Evolutionary conservation across 2,888 invertebrate genomes (phyloP).

Genomic region (Nasonovia ribisnigri): DNA sequence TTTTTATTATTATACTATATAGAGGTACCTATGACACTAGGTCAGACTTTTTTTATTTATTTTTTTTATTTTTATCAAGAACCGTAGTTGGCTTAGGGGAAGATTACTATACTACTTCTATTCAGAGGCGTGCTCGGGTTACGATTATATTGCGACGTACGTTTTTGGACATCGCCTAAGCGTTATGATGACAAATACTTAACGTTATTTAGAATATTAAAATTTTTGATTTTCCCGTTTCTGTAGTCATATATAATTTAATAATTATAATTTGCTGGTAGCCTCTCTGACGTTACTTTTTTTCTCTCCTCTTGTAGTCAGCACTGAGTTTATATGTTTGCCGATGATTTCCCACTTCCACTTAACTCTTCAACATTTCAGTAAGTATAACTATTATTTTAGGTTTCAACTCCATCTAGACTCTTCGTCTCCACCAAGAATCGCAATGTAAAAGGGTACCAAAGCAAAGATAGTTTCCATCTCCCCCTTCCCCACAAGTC

Average conservation of each 20-base stretch:
- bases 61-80: too few species aligned
- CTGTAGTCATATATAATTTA: neutral
- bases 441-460: neutral
- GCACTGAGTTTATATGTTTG: neutral
- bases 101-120: too few species aligned
- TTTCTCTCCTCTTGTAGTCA: neutral
- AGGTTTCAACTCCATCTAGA: neutral
- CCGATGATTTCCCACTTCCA: neutral
- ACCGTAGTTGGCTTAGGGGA: too few species aligned
- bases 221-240: neutral
- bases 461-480: neutral
- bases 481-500: too few species aligned
- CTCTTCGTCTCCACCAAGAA: neutral
- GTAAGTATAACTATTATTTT: neutral
- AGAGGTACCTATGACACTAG: too few species aligned
- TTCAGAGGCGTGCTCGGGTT: too few species aligned
- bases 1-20: too few species aligned
- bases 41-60: too few species aligned
- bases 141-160: neutral
- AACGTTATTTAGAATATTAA: neutral
- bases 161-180: neutral
- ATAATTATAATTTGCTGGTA: neutral
- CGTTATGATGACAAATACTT: neutral
- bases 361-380: neutral
- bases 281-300: neutral